Evolutionary conservation across 2,797 vertebrate species (phyloP), one percentile per base, ranked within the genome.

Genomic region (Hemitrygon akajei): DNA sequence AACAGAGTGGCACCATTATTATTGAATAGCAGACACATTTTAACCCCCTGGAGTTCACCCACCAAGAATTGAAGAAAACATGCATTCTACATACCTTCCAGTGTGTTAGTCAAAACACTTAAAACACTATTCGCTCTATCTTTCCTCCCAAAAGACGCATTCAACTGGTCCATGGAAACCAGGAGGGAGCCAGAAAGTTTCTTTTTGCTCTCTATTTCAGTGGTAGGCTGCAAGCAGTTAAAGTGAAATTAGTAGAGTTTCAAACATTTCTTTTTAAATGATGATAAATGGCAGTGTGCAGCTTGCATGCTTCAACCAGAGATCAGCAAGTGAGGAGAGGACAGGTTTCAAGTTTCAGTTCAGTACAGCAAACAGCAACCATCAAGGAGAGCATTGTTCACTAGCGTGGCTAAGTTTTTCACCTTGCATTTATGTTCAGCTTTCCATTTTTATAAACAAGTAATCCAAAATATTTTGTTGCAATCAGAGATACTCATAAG

Each of bases 81-180:
- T 58, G 69, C 60, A 25, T 30, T 27, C 58, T 77, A 30, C 87
- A 22, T 97, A 99, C 99, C 99, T 96, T 99, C 99, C 18, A 99
- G 97, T 0, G 99, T 99, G 95, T 99, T 99, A 93, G 99, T 99
- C 95, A 99, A 94, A 0, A 99, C 98, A 0, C 98, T 99, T 97
- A 99, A 97, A 82, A 98, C 97, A 10, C 99, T 99, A 96, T 99
- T 99, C 95, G 98, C 98, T 30, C 98, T 96, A 93, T 99, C 98
- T 95, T 99, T 99, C 94, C 97, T 97, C n/a, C 98, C 98, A 0
- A 98, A 98, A 94, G 98, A 99, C 0, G 97, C 98, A 91, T 98
- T 98, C 94, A 99, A 97, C 94, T 99, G 98, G 94, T 99, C 99
- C 97, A 99, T 98, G 0, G 99, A 99, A 92, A 99, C 98, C 97